phyloP scores from a whole-genome alignment of 1,140 invertebrate genomes.

The Pseudachorutes palmiensis region DNA sequence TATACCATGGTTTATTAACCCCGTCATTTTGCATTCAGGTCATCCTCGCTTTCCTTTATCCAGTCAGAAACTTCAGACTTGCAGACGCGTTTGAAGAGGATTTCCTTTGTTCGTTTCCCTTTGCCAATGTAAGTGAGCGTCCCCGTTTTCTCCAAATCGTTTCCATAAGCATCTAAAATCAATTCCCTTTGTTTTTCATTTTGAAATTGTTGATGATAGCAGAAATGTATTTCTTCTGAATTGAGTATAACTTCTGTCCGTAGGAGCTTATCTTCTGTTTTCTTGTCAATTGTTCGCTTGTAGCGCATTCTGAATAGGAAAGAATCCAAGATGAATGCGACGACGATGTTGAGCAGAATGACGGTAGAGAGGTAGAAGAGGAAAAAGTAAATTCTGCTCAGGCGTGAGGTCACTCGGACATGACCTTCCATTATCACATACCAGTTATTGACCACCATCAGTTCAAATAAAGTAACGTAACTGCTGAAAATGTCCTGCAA shows the following conservation, averaged over 20 bases:
- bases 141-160: slow-evolving; percentile 44
- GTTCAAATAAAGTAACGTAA: slow-evolving; percentile 76
- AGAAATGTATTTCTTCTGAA: slow-evolving; percentile 43
- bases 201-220: slow-evolving; percentile 36
- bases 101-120: slow-evolving; percentile 61
- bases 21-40: too few relatives aligned
- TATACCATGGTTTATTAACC: too few relatives aligned
- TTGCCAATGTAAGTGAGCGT: slow-evolving; percentile 59
- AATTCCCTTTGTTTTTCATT: slow-evolving; percentile 19
- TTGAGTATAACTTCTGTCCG: slow-evolving; percentile 41
- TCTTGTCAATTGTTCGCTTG: slow-evolving; percentile 66
- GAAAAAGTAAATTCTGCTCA: slow-evolving; percentile 77
- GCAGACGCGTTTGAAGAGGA: slow-evolving; percentile 67
- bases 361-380: slow-evolving; percentile 81
- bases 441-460: slow-evolving; percentile 85
- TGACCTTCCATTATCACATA: slow-evolving; percentile 83
- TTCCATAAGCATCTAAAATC: slow-evolving; percentile 27
- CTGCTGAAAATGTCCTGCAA: slow-evolving; percentile 55
- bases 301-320: slow-evolving; percentile 84
- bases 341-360: slow-evolving; percentile 83
- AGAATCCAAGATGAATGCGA: slow-evolving; percentile 80
- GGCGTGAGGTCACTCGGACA: slow-evolving; percentile 55
- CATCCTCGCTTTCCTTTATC: slow-evolving; percentile 53
- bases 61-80: slow-evolving; percentile 63
- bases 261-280: slow-evolving; percentile 61